phyloP scores from a whole-genome alignment of 2,888 invertebrate species.

The Protonemura montana region DNA sequence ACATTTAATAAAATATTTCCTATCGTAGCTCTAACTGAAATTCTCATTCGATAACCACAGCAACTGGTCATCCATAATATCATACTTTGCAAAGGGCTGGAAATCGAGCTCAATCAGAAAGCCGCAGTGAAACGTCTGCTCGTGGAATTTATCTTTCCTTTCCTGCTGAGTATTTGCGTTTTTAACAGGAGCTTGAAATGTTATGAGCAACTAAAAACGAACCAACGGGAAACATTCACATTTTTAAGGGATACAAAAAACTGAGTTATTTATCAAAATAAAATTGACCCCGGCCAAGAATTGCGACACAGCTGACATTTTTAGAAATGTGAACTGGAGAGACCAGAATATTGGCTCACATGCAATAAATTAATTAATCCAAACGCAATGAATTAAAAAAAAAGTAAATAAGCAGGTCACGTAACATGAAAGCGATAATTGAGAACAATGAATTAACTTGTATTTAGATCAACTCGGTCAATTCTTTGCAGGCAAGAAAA shows the following conservation, averaged over 20 bases:
- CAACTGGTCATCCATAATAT: constrained; percentile 41
- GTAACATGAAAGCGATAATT: too few relatives aligned
- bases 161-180: constrained; percentile 18
- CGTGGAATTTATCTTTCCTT: constrained; percentile 47
- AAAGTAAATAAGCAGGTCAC: too few relatives aligned
- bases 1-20: constrained; percentile 40
- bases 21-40: constrained; percentile 25
- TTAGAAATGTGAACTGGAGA: too few relatives aligned
- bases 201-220: constrained; percentile 21
- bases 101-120: constrained; percentile 43
- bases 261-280: neutral
- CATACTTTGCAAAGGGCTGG: neutral
- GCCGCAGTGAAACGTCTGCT: constrained; percentile 38
- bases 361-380: too few relatives aligned
- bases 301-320: too few relatives aligned
- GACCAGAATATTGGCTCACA: too few relatives aligned
- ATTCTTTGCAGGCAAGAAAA: too few relatives aligned
- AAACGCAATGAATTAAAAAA: too few relatives aligned
- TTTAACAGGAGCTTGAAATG: neutral
- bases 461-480: too few relatives aligned
- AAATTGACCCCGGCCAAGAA: neutral
- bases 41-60: constrained; percentile 45
- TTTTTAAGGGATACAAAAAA: neutral
- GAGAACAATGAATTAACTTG: too few relatives aligned
- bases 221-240: neutral